Percentiles rank a stretch among this genome's conserved stretches.
Conservation (phyloP, 2,797 vertebrate genomes). For the Peromyscus melanophrys region DNA sequence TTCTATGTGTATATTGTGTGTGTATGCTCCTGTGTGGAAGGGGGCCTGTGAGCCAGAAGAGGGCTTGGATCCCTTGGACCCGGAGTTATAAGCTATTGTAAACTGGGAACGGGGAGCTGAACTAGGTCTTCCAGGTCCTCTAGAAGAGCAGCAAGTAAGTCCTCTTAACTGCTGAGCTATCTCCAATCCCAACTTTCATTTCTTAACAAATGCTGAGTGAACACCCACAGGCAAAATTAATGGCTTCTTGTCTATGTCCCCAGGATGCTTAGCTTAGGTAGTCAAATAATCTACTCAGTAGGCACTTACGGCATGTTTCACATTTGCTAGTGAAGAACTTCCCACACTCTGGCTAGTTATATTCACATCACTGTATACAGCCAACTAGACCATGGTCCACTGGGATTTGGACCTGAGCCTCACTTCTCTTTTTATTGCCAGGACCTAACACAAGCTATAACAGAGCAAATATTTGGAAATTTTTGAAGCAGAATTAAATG, state of each 20-base stretch:
- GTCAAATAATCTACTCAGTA: background rate
- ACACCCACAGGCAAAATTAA: conserved; percentile 35
- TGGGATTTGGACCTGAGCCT: conserved; percentile 33
- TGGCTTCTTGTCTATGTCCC: background rate
- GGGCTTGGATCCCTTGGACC: background rate
- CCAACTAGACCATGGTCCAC: background rate
- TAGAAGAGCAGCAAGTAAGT: background rate
- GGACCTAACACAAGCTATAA: background rate
- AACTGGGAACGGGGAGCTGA: background rate
- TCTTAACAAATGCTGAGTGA: conserved; percentile 30
- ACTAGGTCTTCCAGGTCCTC: background rate
- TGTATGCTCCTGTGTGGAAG: background rate
- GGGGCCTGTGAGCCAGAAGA: background rate
- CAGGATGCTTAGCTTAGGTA: background rate
- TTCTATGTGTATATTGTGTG: background rate
- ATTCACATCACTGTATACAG: background rate
- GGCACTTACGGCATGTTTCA: background rate
- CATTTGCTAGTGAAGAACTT: background rate
- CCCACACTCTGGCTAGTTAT: background rate
- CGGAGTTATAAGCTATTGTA: background rate
- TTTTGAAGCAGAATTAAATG: conserved; percentile 14
- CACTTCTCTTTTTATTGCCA: conserved; percentile 29
- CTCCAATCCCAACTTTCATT: background rate
- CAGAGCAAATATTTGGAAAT: background rate
- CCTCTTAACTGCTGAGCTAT: background rate